phyloP scores from a whole-genome alignment of 2,113 vertebrate species.

The Petaurus breviceps region DNA sequence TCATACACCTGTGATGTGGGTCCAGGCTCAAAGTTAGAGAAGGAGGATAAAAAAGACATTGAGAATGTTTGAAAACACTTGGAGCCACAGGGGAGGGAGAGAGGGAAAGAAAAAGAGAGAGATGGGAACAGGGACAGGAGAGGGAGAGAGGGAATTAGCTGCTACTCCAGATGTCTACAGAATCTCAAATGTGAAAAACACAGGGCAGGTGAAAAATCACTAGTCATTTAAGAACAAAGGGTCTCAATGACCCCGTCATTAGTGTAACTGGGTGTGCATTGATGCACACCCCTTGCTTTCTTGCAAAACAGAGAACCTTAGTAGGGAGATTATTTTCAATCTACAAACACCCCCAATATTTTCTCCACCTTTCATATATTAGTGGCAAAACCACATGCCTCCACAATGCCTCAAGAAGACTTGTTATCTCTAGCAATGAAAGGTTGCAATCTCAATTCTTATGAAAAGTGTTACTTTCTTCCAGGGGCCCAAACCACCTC shows the following conservation, averaged over 20 bases:
- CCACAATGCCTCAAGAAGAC: background rate
- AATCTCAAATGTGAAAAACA: background rate
- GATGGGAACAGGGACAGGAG: no score
- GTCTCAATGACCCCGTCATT: background rate
- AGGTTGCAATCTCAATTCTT: conserved; percentile 12
- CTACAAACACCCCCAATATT: conserved; percentile 32
- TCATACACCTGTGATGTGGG: rapidly evolving
- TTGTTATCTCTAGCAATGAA: conserved; percentile 5
- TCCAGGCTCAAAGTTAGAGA: background rate
- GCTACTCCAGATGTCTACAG: background rate
- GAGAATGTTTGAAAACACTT: background rate
- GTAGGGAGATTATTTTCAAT: conserved; percentile 24
- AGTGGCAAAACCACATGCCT: conserved; percentile 10
- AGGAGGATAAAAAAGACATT: background rate
- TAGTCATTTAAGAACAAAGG: background rate
- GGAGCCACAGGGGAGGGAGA: no score
- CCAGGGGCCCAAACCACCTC: background rate
- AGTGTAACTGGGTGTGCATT: background rate
- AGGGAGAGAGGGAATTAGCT: background rate
- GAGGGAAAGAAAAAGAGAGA: no score
- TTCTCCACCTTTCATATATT: background rate
- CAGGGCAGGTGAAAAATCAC: background rate
- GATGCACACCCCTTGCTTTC: background rate
- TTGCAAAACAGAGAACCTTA: conserved; percentile 19
- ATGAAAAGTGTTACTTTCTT: conserved; percentile 11